phyloP scores from a whole-genome alignment of 1,140 invertebrate genomes.

The Diorhabda carinulata region DNA sequence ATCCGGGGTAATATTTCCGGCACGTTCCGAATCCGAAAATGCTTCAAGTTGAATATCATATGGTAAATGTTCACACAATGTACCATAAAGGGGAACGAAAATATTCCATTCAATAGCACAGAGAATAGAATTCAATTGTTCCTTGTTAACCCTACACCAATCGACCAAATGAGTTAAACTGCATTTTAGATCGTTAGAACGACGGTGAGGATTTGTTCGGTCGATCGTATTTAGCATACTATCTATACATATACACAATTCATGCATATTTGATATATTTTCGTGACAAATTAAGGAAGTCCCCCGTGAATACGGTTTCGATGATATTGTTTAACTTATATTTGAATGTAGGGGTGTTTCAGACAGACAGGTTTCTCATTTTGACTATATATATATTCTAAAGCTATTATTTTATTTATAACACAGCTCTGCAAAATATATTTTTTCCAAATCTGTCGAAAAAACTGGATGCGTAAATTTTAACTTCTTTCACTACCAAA shows the following conservation, averaged over 20 bases:
- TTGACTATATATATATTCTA: too few relatives aligned
- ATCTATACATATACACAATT: constrained; percentile 40
- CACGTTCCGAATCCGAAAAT: constrained; percentile 30
- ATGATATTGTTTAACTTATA: constrained; percentile 40
- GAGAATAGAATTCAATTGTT: constrained; percentile 46
- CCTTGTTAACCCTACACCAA: constrained; percentile 46
- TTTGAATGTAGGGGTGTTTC: constrained; percentile 16
- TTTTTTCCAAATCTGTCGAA: too few relatives aligned
- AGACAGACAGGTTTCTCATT: not conserved
- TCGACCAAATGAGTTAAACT: constrained; percentile 23
- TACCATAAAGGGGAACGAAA: constrained; percentile 32
- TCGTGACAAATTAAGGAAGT: constrained; percentile 44
- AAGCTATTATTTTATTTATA: too few relatives aligned
- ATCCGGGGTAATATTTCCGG: constrained; percentile 23
- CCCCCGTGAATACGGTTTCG: constrained; percentile 33
- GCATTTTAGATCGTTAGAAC: not conserved
- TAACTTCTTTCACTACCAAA: too few relatives aligned
- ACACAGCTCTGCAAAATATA: too few relatives aligned
- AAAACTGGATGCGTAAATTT: too few relatives aligned
- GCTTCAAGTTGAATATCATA: constrained; percentile 40
- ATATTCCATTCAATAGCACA: constrained; percentile 44
- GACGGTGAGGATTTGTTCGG: constrained; percentile 25
- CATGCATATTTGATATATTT: constrained; percentile 49
- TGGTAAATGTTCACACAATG: constrained; percentile 44
- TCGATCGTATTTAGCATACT: constrained; percentile 31